A percentile compares a stretch with the other conserved stretches of the same genome.
Evolutionary conservation across 2,888 invertebrate species (phyloP).

Genomic region (Lasioglossum marginatum): DNA sequence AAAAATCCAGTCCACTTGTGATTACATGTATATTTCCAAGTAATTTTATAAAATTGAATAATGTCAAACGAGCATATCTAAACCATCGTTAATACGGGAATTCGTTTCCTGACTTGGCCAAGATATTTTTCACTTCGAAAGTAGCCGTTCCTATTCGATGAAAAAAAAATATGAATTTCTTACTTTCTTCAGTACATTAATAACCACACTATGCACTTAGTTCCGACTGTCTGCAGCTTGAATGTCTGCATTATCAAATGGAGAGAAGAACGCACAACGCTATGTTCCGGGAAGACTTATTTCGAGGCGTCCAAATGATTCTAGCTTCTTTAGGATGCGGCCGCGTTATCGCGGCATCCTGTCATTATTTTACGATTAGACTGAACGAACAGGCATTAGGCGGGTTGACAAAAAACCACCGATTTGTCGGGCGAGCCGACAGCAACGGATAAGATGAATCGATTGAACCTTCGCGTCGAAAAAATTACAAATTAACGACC

Average conservation of each 20-base stretch:
- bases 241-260: background rate
- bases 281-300: slow-evolving; percentile 16
- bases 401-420: slow-evolving; percentile 67
- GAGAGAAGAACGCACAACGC: slow-evolving; percentile 5
- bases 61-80: background rate
- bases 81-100: background rate
- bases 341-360: slow-evolving; percentile 70
- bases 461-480: slow-evolving; percentile 12
- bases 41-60: background rate
- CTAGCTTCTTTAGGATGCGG: slow-evolving; percentile 56
- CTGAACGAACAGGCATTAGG: slow-evolving; percentile 66
- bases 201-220: background rate
- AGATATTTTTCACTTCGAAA: background rate
- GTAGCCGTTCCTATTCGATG: background rate
- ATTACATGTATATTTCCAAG: background rate
- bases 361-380: slow-evolving; percentile 83
- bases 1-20: background rate
- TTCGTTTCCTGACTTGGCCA: background rate
- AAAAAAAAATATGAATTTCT: background rate
- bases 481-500: slow-evolving; percentile 41
- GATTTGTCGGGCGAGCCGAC: slow-evolving; percentile 48
- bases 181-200: background rate
- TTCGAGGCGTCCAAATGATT: slow-evolving; percentile 56
- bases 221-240: slow-evolving; percentile 11
- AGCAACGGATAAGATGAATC: slow-evolving; percentile 48